phyloP scores from a whole-genome alignment of 2,797 vertebrate genomes.

The Hoplostethus atlanticus region DNA sequence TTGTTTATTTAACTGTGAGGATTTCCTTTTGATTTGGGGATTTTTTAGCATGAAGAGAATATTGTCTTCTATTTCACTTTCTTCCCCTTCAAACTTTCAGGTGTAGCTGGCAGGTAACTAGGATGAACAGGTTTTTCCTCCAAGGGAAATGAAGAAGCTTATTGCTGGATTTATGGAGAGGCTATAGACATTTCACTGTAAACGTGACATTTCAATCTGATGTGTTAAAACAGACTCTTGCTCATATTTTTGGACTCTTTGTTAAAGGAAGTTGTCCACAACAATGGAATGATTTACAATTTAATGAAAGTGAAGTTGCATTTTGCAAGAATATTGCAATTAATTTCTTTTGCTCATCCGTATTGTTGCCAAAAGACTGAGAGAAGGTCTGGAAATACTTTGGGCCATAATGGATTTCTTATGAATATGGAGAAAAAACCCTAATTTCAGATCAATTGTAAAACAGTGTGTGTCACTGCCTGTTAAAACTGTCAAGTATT shows the following conservation, averaged over 20 bases:
- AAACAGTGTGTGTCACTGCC: neutral
- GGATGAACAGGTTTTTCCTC: constrained; percentile 63
- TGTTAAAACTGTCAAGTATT: neutral
- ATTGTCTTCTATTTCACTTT: constrained; percentile 63
- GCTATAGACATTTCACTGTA: constrained; percentile 65
- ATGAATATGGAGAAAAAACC: neutral
- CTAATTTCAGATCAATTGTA: neutral
- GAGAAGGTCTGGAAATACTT: neutral
- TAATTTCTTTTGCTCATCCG: neutral
- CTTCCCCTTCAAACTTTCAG: constrained; percentile 69
- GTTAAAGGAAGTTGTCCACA: neutral
- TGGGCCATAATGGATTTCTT: neutral
- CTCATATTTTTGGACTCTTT: constrained; percentile 8
- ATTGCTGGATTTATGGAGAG: constrained; percentile 46
- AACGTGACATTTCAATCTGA: constrained; percentile 57
- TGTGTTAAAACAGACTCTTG: neutral
- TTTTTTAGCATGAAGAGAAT: constrained; percentile 60
- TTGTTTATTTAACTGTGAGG: constrained; percentile 82
- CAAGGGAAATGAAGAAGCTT: constrained; percentile 50
- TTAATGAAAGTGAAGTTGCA: constrained; percentile 9
- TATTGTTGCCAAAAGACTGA: neutral
- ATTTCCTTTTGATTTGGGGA: constrained; percentile 72
- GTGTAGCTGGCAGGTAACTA: constrained; percentile 71
- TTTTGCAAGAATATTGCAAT: constrained; percentile 6
- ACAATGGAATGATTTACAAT: constrained; percentile 4